Percentiles rank a stretch among this genome's conserved stretches.
phyloP scores from a whole-genome alignment of 2,888 invertebrate species.

The Diaphora mendica region DNA sequence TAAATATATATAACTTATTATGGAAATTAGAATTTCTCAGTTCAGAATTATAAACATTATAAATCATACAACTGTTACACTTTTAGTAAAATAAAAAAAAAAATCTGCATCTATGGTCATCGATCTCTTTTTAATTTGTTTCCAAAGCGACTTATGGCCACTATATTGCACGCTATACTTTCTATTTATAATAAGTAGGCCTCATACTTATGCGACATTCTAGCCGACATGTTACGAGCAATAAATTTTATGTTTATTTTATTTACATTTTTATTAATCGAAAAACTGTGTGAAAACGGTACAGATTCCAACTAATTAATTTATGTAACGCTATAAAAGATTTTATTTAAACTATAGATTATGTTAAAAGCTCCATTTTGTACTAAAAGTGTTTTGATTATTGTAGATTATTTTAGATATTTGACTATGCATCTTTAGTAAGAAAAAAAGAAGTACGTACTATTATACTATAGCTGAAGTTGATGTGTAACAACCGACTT shows the following conservation, averaged over 20 bases:
- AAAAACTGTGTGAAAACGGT: conserved; percentile 47
- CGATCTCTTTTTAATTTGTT: not conserved
- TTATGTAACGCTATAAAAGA: conserved; percentile 43
- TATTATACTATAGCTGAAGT: too few species aligned
- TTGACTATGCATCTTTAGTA: too few species aligned
- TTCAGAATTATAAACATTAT: not conserved
- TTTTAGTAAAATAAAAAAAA: not conserved
- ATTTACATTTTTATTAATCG: conserved; percentile 44
- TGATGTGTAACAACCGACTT: too few species aligned
- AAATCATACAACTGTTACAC: not conserved
- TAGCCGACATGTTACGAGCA: conserved; percentile 32
- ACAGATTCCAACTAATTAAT: conserved; percentile 44
- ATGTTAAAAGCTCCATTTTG: conserved; percentile 36
- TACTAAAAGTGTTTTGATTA: not conserved
- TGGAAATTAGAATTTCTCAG: not conserved
- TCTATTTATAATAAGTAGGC: conserved; percentile 19
- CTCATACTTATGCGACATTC: conserved; percentile 28
- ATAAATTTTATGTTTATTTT: conserved; percentile 49
- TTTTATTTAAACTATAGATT: conserved; percentile 35
- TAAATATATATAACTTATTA: not conserved
- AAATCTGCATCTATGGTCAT: not conserved
- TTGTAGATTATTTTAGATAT: not conserved
- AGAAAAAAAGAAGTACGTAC: too few species aligned
- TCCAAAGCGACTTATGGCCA: not conserved
- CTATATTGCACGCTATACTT: conserved; percentile 13